Percentiles rank a stretch among this genome's conserved stretches.
Evolutionary conservation across 2,113 vertebrate species (phyloP).

Genomic region (Chloebia gouldiae): DNA sequence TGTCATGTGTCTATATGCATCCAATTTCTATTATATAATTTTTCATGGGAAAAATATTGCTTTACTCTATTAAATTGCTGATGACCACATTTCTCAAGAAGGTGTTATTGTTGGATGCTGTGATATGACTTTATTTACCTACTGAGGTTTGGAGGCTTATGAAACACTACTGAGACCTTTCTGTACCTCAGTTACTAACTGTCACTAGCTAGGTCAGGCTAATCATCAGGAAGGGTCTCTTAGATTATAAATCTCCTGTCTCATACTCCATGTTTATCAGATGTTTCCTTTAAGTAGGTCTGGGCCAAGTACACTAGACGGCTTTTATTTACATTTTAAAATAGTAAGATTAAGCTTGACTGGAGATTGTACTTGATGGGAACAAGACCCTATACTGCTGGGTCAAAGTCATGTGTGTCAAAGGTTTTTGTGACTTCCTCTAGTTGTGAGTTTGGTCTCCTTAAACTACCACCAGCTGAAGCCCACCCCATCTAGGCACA

Average conservation of each 20-base stretch:
- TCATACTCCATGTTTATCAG: neutral
- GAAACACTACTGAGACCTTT: neutral
- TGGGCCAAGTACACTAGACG: neutral
- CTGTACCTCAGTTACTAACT: neutral
- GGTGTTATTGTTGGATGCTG: neutral
- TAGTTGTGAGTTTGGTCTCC: neutral
- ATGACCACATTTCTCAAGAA: neutral
- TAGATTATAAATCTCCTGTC: neutral
- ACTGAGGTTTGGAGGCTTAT: neutral
- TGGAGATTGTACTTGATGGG: neutral
- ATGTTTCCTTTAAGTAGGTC: neutral
- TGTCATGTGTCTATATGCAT: neutral
- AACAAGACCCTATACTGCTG: neutral
- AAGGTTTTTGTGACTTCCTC: neutral
- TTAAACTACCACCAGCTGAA: neutral
- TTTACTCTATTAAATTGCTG: neutral
- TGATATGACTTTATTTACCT: neutral
- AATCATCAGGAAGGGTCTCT: neutral
- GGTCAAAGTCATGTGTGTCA: neutral
- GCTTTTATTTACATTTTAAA: too few species aligned
- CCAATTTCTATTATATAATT: neutral
- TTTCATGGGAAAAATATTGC: neutral
- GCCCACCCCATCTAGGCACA: neutral
- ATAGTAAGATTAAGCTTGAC: neutral
- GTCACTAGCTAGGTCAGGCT: neutral